phyloP scores from a whole-genome alignment of 2,797 vertebrate genomes.

The Australoheros facetus region DNA sequence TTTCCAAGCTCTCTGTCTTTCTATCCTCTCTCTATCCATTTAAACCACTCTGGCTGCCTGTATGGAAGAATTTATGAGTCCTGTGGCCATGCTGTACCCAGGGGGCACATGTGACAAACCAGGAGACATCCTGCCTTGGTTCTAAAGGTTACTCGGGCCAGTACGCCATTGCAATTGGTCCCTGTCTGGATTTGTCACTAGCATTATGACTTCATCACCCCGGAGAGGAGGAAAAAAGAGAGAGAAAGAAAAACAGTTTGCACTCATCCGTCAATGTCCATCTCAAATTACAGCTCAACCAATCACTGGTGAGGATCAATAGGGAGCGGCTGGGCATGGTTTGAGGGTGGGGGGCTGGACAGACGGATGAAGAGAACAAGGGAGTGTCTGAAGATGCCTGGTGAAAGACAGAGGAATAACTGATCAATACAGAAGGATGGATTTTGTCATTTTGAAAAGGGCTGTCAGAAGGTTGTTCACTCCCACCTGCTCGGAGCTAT shows the following conservation, averaged over 20 bases:
- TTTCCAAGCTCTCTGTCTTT: not conserved
- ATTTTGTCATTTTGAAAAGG: conserved; percentile 85
- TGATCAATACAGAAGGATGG: conserved; percentile 85
- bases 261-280: conserved; percentile 88
- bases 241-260: conserved; percentile 82
- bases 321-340: conserved; percentile 80
- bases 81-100: conserved; percentile 48
- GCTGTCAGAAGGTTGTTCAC: conserved; percentile 72
- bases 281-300: conserved; percentile 86
- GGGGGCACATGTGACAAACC: conserved; percentile 46
- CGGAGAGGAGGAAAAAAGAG: conserved; percentile 76
- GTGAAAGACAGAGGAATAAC: conserved; percentile 83
- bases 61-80: conserved; percentile 70
- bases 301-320: conserved; percentile 89
- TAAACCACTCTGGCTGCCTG: conserved; percentile 20
- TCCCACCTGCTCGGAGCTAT: conserved; percentile 69
- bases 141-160: conserved; percentile 78
- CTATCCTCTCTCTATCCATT: conserved; percentile 8
- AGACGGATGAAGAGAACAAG: conserved; percentile 73
- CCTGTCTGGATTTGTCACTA: conserved; percentile 75
- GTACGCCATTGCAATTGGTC: conserved; percentile 76
- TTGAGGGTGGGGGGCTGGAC: conserved; percentile 51
- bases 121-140: conserved; percentile 68
- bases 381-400: conserved; percentile 67
- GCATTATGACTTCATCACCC: conserved; percentile 83